Evolutionary conservation across 2,113 vertebrate genomes (phyloP).

Genomic region (Puntigrus tetrazona): DNA sequence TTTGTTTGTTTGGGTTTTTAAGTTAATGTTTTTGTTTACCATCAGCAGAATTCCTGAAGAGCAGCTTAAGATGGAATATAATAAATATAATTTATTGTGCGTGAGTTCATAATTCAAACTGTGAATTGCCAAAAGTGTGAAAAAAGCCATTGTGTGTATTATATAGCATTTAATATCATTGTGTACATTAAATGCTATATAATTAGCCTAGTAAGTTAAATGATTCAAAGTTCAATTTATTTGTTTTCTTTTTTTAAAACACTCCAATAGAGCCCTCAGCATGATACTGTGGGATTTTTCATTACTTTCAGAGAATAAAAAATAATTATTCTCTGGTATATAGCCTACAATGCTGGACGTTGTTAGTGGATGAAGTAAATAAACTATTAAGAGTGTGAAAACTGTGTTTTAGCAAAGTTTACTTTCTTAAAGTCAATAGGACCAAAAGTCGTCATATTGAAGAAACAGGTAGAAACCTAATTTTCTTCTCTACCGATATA

Average conservation of each 20-base stretch:
- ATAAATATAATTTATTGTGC: neutral
- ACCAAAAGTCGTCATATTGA: neutral
- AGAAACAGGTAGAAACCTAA: neutral
- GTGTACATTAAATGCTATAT: too few relatives aligned
- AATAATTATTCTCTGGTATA: neutral
- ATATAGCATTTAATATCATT: too few relatives aligned
- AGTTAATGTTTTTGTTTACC: neutral
- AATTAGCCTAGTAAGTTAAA: too few relatives aligned
- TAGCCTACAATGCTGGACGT: neutral
- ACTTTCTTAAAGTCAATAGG: neutral
- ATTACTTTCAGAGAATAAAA: neutral
- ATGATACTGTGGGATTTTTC: neutral
- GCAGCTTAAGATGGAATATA: neutral
- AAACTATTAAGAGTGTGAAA: neutral
- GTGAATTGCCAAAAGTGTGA: neutral
- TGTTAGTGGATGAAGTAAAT: neutral
- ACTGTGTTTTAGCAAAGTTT: neutral
- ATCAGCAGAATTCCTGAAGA: neutral
- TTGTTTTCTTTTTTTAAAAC: too few relatives aligned
- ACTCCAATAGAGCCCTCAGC: too few relatives aligned
- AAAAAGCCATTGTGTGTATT: too few relatives aligned
- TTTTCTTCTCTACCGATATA: neutral
- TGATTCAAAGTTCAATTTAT: too few relatives aligned
- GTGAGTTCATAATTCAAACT: neutral
- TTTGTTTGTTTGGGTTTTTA: too few relatives aligned